Percentiles rank a stretch among this genome's conserved stretches.
Evolutionary conservation across 2,888 invertebrate genomes (phyloP).

Genomic region (Orgyia antiqua): DNA sequence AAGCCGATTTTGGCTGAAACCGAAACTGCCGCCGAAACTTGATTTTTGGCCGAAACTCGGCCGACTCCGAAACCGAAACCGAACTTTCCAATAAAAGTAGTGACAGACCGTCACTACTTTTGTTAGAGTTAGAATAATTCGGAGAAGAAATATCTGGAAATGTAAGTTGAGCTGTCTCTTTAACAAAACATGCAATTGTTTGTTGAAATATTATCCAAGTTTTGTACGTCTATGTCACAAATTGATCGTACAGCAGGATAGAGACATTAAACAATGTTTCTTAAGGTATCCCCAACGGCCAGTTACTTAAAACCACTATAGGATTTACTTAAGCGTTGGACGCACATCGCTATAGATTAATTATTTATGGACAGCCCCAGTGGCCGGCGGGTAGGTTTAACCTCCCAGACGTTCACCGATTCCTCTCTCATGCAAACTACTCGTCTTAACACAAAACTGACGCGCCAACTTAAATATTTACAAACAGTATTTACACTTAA

Average conservation of each 20-base stretch:
- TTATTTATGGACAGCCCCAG: conserved; percentile 67
- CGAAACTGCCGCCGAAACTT: no score
- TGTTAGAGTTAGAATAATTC: no score
- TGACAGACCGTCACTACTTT: no score
- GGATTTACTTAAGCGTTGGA: conserved; percentile 65
- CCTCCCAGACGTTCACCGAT: conserved; percentile 67
- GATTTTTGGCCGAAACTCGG: no score
- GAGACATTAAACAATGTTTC: conserved; percentile 34
- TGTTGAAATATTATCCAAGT: no score
- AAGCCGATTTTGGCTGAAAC: no score
- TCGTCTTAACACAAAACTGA: conserved; percentile 71
- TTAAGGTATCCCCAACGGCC: conserved; percentile 37
- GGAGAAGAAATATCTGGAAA: no score
- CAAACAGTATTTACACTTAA: conserved; percentile 52
- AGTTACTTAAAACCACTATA: conserved; percentile 46
- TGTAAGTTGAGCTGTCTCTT: no score
- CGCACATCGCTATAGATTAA: conserved; percentile 71
- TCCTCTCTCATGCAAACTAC: conserved; percentile 73
- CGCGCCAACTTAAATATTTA: conserved; percentile 64
- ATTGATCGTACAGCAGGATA: conserved; percentile 16
- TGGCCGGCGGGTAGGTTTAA: conserved; percentile 63
- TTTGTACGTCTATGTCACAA: no score
- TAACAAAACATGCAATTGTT: no score
- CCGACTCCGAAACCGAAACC: no score
- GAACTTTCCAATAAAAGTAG: no score